Evolutionary conservation across 2,888 invertebrate species (phyloP).

Genomic region (Magallana nippona): DNA sequence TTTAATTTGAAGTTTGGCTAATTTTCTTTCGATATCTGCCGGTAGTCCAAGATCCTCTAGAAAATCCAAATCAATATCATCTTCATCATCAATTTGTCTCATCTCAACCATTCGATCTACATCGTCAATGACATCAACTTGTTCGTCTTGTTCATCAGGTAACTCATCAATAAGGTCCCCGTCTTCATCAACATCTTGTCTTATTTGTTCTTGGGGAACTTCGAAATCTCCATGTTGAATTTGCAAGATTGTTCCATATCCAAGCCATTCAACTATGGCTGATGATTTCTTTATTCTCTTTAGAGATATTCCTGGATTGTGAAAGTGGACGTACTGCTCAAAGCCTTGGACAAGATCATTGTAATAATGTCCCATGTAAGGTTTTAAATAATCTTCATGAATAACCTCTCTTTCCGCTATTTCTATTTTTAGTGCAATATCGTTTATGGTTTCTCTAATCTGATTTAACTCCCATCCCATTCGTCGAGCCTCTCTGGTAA

Average conservation of each 20-base stretch:
- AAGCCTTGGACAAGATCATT: conserved; percentile 31
- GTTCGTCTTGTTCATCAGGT: conserved; percentile 35
- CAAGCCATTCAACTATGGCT: conserved; percentile 64
- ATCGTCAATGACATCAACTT: conserved; percentile 49
- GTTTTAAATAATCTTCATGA: conserved; percentile 55
- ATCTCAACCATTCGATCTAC: conserved; percentile 34
- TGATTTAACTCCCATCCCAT: conserved; percentile 11
- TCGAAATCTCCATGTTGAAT: conserved; percentile 12
- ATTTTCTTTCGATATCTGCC: conserved; percentile 41
- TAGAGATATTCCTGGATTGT: neutral
- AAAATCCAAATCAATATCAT: conserved; percentile 57
- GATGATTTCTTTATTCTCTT: conserved; percentile 43
- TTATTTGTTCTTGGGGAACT: neutral
- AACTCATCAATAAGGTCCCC: conserved; percentile 50
- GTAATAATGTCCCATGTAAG: conserved; percentile 48
- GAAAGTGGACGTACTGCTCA: neutral
- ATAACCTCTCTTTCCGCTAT: conserved; percentile 55
- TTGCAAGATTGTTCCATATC: conserved; percentile 56
- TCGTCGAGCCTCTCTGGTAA: neutral
- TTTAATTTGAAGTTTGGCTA: conserved; percentile 19
- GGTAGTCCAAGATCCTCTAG: conserved; percentile 49
- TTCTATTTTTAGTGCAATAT: conserved; percentile 46
- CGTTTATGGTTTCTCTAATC: conserved; percentile 36
- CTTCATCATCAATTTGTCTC: conserved; percentile 24
- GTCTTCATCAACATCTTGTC: conserved; percentile 9